Evolutionary conservation across 2,888 invertebrate species (phyloP), one percentile per base, ranked within the genome.

Genomic region (Willowsia nigromaculata): DNA sequence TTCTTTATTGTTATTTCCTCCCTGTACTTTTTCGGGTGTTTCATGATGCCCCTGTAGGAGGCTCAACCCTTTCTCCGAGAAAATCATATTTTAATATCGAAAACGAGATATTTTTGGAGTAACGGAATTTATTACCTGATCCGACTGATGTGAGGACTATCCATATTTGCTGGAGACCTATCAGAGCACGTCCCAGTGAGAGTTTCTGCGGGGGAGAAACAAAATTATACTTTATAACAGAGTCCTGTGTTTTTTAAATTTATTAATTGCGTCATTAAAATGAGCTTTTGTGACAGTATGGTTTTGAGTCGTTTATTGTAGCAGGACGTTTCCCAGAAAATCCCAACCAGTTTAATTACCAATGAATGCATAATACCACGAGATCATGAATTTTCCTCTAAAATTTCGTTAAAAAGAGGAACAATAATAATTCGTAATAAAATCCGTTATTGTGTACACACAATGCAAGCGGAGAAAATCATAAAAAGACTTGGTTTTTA

Each of bases 161-260:
- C 92, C 91, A 92, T 80, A 92, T 90, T 83, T 92, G 92, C 78
- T 92, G 91, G 11, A 92, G 84, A 50, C 92, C 92, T 83, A 91
- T 92, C 27, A 88, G 88, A 84, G 83, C 59, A 62, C 82, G 83
- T 25, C 83, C 83, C 1, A 88, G 25, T 4, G 88, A 88, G 76
- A 91, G 87, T 88, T 85, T 92, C 92, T 92, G 90, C 0, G 91
- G 90, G 87, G 47, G 86, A 53, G 83, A 74, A 22, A 80, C 25
- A 85, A 80, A 90, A 37, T 62, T 68, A 27, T 22, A 53, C 11
- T 62, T n/a, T n/a, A n/a, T n/a, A n/a, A n/a, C n/a, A n/a, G n/a
- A n/a, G n/a, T n/a, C n/a, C n/a, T n/a, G n/a, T n/a, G n/a, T n/a
- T n/a, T n/a, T n/a, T n/a, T n/a, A n/a, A n/a, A n/a, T n/a, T n/a